Evolutionary conservation across 2,797 vertebrate genomes (phyloP).

Genomic region (Lagodon rhomboides): DNA sequence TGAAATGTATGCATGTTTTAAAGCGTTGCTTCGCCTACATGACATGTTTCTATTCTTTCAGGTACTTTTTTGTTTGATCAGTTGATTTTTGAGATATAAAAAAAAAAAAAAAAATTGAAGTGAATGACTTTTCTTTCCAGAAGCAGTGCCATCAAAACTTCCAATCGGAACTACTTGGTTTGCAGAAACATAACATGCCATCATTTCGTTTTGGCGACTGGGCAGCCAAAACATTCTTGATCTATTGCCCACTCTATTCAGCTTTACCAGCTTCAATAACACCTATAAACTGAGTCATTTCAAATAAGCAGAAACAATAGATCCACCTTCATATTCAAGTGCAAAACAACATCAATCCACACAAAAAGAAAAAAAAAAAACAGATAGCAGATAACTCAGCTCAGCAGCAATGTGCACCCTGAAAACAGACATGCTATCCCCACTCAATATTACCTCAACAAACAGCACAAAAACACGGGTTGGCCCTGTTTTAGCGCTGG

Average conservation of each 20-base stretch:
- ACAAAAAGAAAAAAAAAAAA: not conserved
- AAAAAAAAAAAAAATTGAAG: not conserved
- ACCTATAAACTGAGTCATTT: not conserved
- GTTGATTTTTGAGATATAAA: not conserved
- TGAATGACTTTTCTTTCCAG: not conserved
- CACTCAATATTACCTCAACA: conserved; percentile 57
- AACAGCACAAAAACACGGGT: conserved; percentile 53
- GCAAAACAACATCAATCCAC: conserved; percentile 5
- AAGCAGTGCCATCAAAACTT: not conserved
- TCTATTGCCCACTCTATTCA: not conserved
- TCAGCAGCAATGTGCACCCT: conserved; percentile 23
- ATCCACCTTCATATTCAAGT: not conserved
- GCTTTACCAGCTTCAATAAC: not conserved
- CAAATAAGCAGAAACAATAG: not conserved
- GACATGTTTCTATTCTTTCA: not conserved
- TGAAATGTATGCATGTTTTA: not conserved
- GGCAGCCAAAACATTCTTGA: not conserved
- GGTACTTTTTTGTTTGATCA: too few species aligned
- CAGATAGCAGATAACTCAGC: conserved; percentile 6
- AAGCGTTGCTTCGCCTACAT: not conserved
- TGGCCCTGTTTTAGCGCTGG: conserved; percentile 56
- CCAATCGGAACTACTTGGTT: not conserved
- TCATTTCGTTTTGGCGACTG: too few species aligned
- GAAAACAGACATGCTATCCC: conserved; percentile 30
- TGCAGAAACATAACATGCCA: too few species aligned